Base-by-base conservation (phyloP, 2,113 vertebrate species). In the Lutjanus erythropterus region DNA sequence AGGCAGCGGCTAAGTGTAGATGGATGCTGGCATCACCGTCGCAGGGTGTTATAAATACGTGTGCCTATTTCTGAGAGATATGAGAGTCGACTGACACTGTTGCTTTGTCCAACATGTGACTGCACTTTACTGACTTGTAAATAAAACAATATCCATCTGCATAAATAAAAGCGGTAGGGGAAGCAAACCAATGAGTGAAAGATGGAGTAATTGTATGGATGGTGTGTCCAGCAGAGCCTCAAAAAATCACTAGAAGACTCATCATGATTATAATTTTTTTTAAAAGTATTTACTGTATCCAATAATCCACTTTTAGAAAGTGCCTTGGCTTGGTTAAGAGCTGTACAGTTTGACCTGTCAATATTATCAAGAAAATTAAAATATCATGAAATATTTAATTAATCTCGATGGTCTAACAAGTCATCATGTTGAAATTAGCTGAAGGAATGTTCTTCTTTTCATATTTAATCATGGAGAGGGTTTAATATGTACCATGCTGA, bases 381-480 rank as follows among this genome's bases (percentile, higher is more conserved):
- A 60, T 80, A 68, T 60, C 94, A 95, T 96, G 93, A 96, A 93
- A 95, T 96, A 95, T 96, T 96, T 95, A 96, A 97, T 96, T 71
- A 95, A 96, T 96, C 94, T 95, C 94, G 96, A 96, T 94, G 95
- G 95, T 96, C 95, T 95, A 96, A 96, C 94, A 95, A 50, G 94
- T 95, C 66, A 61, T 78, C 52, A 44, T 81, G 67, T 94, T 95
- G 94, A 95, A 97, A 97, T 96, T 96, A 95, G 95, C 94, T 95
- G 94, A 94, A 95, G 93, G 94, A 96, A 95, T 95, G 94, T 95
- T 86, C 66, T 95, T 86, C 66, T 96, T 96, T 96, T 96, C 94
- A 95, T 96, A 95, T 96, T 96, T 96, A 96, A 97, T 96, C 89
- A 94, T 94, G 94, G 89, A 93, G 91, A 91, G 91, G 95, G 93